A percentile compares a stretch with the other conserved stretches of the same genome.
These are phyloP conservation scores for Tenthredo scrophulariae DNA, from an alignment of 2,888 invertebrate genomes.

Conservation along the genomic window DNA sequence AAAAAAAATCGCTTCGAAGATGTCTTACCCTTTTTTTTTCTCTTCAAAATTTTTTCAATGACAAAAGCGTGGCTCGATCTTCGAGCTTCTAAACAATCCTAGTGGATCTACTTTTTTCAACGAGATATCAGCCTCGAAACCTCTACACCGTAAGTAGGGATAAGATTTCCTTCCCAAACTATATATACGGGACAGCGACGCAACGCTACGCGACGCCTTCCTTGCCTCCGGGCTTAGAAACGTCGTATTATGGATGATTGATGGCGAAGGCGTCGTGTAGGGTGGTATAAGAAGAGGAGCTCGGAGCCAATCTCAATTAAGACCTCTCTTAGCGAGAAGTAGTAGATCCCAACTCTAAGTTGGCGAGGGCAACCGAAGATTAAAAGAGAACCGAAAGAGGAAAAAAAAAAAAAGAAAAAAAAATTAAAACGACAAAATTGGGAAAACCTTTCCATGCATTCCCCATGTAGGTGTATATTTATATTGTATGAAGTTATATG, in stretches of 20 bases:
- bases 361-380: neutral
- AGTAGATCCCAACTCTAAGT: neutral
- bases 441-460: neutral
- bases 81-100: neutral
- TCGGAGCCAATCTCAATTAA: conserved; percentile 34
- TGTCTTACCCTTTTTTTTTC: too few relatives aligned
- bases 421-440: neutral
- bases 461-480: neutral
- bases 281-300: neutral
- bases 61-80: too few relatives aligned
- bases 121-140: neutral
- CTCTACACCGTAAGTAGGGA: neutral
- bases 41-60: neutral
- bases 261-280: conserved; percentile 11
- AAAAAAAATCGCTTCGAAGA: neutral
- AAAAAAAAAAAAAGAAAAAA: neutral
- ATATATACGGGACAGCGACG: neutral
- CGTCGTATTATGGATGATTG: conserved; percentile 49
- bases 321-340: conserved; percentile 34
- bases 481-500: conserved; percentile 4
- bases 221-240: conserved; percentile 31
- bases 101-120: neutral
- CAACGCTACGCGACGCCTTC: neutral
- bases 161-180: conserved; percentile 4
- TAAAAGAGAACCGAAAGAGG: neutral